Evolutionary conservation across 1,140 invertebrate species (phyloP).

Genomic region (Glossosoma conforme): DNA sequence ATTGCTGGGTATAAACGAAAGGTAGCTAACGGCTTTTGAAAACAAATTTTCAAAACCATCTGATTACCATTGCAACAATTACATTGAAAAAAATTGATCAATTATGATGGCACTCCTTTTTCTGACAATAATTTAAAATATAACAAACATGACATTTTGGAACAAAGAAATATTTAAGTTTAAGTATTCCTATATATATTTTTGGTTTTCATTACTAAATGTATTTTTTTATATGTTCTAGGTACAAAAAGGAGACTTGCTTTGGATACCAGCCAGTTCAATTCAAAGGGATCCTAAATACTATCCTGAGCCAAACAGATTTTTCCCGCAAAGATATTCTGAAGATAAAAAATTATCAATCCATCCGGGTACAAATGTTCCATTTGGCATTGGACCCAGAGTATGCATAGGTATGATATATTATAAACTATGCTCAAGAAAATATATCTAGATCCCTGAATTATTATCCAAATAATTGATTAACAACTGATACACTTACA

Average conservation of each 20-base stretch:
- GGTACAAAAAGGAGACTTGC: slow-evolving; percentile 2
- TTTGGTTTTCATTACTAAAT: too few species aligned
- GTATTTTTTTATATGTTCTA: too few species aligned
- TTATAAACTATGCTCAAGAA: background rate
- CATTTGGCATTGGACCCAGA: slow-evolving; percentile 55
- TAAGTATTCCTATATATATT: background rate
- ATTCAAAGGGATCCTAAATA: slow-evolving; percentile 42
- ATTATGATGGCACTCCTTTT: background rate
- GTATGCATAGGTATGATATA: slow-evolving; percentile 48
- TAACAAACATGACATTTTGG: background rate
- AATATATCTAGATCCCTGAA: background rate
- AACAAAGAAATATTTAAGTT: background rate
- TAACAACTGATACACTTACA: background rate
- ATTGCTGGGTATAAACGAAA: too few species aligned
- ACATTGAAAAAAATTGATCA: background rate
- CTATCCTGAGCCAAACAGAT: slow-evolving; percentile 56
- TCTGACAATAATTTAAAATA: background rate
- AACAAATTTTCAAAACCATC: too few species aligned
- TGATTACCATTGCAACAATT: background rate
- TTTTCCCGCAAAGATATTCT: slow-evolving; percentile 57
- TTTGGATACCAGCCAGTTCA: slow-evolving; percentile 3
- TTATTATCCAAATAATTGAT: background rate
- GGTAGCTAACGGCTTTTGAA: too few species aligned
- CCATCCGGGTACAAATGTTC: slow-evolving; percentile 44
- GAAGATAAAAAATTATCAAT: slow-evolving; percentile 38